Evolutionary conservation across 1,140 invertebrate species (phyloP).

Genomic region (Trissolcus basalis): DNA sequence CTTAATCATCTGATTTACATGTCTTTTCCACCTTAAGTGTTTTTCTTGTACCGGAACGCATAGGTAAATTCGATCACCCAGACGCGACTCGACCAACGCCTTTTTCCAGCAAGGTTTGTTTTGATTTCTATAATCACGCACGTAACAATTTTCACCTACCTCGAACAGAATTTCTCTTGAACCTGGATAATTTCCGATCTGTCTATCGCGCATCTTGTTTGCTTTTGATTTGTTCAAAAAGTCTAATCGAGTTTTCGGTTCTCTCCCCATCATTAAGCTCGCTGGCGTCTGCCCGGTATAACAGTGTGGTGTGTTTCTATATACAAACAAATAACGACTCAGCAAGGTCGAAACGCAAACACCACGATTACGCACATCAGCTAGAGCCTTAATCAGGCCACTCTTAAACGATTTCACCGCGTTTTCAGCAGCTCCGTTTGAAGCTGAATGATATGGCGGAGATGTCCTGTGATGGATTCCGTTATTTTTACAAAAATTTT

Average conservation of each 20-base stretch:
- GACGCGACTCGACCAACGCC: slow-evolving; percentile 11
- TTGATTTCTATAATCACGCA: slow-evolving; percentile 18
- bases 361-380: slow-evolving; percentile 14
- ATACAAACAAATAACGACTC: slow-evolving; percentile 46
- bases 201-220: slow-evolving; percentile 13
- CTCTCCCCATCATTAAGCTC: slow-evolving; percentile 37
- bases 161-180: slow-evolving; percentile 32
- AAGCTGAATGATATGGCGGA: slow-evolving; percentile 59
- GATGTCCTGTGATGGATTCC: slow-evolving; percentile 51
- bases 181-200: slow-evolving; percentile 32
- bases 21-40: slow-evolving; percentile 19
- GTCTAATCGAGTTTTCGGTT: slow-evolving; percentile 36
- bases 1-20: slow-evolving; percentile 38
- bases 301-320: slow-evolving; percentile 37
- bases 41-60: slow-evolving; percentile 8
- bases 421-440: slow-evolving; percentile 65
- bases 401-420: slow-evolving; percentile 61
- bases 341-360: slow-evolving; percentile 29
- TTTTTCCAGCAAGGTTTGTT: slow-evolving; percentile 32
- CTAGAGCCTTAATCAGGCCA: slow-evolving; percentile 44
- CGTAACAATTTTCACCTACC: slow-evolving; percentile 28
- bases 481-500: slow-evolving; percentile 54
- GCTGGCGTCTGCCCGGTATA: slow-evolving; percentile 46
- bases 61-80: slow-evolving; percentile 25
- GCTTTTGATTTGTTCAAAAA: slow-evolving; percentile 22